Evolutionary conservation across 2,113 vertebrate species (phyloP).

Genomic region (Scopus umbretta): DNA sequence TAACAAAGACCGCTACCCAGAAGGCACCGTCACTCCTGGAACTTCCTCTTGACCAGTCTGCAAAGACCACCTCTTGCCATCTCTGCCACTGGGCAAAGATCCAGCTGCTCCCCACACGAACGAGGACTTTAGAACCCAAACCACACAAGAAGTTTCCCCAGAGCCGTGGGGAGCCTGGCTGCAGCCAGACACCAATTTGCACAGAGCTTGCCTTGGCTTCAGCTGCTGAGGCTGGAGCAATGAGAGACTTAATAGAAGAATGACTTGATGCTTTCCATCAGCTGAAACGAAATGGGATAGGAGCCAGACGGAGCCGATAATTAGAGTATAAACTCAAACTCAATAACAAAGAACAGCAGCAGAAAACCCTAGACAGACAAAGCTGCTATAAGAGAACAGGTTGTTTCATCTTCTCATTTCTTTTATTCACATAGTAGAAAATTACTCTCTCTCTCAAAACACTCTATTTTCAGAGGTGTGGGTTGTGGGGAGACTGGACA

Average conservation of each 20-base stretch:
- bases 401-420: not conserved
- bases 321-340: not conserved
- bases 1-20: not conserved
- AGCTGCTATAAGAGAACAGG: not conserved
- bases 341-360: not conserved
- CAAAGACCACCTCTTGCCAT: not conserved
- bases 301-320: not conserved
- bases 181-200: not conserved
- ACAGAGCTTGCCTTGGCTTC: not conserved
- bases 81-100: not conserved
- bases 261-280: not conserved
- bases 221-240: not conserved
- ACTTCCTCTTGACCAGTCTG: not conserved
- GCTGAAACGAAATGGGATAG: not conserved
- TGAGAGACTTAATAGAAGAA: not conserved
- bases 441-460: not conserved
- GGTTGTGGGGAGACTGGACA: not conserved
- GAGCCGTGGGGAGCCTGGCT: fast-evolving
- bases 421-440: not conserved
- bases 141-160: no score
- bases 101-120: fast-evolving
- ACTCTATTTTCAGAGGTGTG: not conserved
- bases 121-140: not conserved
- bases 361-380: not conserved
- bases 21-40: no score